Evolutionary conservation across 2,888 invertebrate genomes (phyloP), one percentile per base, ranked within the genome.

Genomic region (Itoplectis maculator): DNA sequence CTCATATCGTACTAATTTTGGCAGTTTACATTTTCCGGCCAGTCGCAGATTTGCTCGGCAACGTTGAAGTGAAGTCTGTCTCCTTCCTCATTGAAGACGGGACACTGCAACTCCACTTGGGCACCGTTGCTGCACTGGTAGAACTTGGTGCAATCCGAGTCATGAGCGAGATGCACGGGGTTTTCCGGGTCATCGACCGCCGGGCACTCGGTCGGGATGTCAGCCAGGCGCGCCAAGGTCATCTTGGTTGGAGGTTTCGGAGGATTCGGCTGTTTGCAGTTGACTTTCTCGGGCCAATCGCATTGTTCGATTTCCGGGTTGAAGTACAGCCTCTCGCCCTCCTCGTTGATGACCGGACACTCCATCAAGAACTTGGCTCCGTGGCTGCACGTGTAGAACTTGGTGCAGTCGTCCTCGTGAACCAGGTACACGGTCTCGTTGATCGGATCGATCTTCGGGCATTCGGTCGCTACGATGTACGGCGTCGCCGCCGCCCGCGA

Each of bases 371-470:
- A 47, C 63, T 86, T 86, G 0, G 54, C 5, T 0, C 84, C 86
- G 11, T 78, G 61, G 6, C 20, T 18, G 40, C 89, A 89, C 8
- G 40, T 80, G 79, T 89, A 89, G 61, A 86, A 90, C 56, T 86
- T 86, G 4, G 86, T 86, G 15, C 90, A 89, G 18, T 88, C 87
- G 2, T 11, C 20, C 23, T 88, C 88, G 63, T 89, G 87, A 0
- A 78, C 65, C 0, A 89, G 1, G 13, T 82, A 73, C 35, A 88
- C 63, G 0, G 85, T 86, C 3, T 61, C 5, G 54, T 83, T 47
- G 0, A 29, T 2, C 23, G 83, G 37, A 54, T 85, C 85, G 0
- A 8, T 0, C 9, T 29, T n/a, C 7, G 89, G 90, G 70, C 89
- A 90, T 68, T 85, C 23, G 3, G 2, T 56, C 35, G 56, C n/a